Conservation (phyloP, 2,888 invertebrate genomes). For the Galerucella nymphaeae region DNA sequence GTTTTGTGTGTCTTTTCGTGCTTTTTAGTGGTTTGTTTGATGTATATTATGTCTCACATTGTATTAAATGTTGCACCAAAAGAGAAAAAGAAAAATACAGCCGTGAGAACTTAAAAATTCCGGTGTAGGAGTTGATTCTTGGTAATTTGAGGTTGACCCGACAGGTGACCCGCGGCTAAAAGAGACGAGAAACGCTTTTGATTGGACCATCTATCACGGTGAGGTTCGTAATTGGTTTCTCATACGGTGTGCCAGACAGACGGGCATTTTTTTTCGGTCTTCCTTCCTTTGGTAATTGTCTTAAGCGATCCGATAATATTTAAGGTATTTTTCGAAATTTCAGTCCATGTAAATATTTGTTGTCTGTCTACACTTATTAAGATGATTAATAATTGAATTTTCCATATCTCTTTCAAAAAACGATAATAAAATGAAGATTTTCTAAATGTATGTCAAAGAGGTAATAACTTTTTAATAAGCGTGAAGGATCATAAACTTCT, state of each 20-base stretch:
- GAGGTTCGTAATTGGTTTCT: conserved; percentile 67
- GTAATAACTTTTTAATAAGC: conserved; percentile 2
- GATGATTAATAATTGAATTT: too few relatives aligned
- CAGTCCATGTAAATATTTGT: too few relatives aligned
- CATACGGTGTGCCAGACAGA: conserved; percentile 55
- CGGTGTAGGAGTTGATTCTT: conserved; percentile 47
- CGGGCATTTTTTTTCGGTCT: conserved; percentile 22
- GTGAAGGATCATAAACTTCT: not conserved
- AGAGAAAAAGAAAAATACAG: not conserved
- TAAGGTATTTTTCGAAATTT: not conserved
- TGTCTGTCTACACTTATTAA: too few relatives aligned
- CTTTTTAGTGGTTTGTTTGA: too few relatives aligned
- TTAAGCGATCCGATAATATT: not conserved
- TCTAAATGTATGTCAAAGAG: not conserved
- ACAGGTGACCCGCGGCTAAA: conserved; percentile 28
- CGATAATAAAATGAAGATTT: not conserved
- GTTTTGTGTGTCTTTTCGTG: too few relatives aligned
- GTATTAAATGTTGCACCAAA: not conserved
- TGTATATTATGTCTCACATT: too few relatives aligned
- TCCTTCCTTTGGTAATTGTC: conserved; percentile 58
- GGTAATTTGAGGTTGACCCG: conserved; percentile 56
- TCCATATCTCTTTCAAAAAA: not conserved
- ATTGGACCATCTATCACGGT: conserved; percentile 72
- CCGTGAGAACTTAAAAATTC: conserved; percentile 48
- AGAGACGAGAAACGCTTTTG: conserved; percentile 48